phyloP scores from a whole-genome alignment of 2,113 vertebrate genomes.

The Cheirogaleus medius region DNA sequence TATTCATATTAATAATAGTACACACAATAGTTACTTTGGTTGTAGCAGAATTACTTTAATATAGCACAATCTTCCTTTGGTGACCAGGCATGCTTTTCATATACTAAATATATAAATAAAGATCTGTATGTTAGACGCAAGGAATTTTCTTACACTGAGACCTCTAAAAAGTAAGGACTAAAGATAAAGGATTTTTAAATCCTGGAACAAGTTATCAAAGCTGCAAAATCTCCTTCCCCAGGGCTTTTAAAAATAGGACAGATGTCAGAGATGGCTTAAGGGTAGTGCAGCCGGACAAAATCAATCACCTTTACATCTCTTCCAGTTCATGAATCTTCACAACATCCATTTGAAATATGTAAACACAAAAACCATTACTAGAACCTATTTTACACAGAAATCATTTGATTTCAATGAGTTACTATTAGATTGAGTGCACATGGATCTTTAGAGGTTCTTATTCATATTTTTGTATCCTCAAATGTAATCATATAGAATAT shows the following conservation, averaged over 20 bases:
- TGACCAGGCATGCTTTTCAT: neutral
- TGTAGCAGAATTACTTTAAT: neutral
- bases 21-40: neutral
- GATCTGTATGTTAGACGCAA: neutral
- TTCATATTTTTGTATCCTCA: neutral
- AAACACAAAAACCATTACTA: constrained; percentile 8
- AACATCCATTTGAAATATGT: constrained; percentile 33
- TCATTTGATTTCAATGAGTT: neutral
- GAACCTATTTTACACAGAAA: neutral
- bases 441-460: neutral
- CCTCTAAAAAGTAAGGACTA: neutral
- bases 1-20: neutral
- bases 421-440: neutral
- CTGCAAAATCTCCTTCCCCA: constrained; percentile 21
- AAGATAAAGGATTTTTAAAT: constrained; percentile 1
- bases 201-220: constrained; percentile 27
- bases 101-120: constrained; percentile 18
- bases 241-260: constrained; percentile 13
- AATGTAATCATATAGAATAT: neutral
- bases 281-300: neutral
- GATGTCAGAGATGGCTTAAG: constrained; percentile 2
- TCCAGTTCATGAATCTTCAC: neutral
- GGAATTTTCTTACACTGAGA: neutral
- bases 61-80: neutral
- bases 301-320: neutral